A percentile compares a stretch with the other conserved stretches of the same genome.
Evolutionary conservation across 2,797 vertebrate genomes (phyloP).

Genomic region (Peromyscus nudipes): DNA sequence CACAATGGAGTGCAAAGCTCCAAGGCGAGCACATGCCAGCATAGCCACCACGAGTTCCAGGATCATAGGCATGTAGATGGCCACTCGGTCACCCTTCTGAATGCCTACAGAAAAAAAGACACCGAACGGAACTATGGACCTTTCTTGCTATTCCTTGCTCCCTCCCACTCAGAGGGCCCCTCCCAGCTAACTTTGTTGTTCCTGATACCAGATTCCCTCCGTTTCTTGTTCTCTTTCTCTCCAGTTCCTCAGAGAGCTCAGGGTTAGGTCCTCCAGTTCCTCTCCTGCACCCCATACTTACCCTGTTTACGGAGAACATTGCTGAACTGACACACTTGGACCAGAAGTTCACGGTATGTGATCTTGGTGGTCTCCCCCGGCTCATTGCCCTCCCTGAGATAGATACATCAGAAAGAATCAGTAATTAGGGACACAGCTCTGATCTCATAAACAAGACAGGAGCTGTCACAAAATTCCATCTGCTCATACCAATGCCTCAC

Average conservation of each 20-base stretch:
- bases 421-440: constrained; percentile 45
- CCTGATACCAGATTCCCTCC: constrained; percentile 36
- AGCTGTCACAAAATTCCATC: constrained; percentile 56
- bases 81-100: constrained; percentile 96
- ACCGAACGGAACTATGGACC: not conserved
- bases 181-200: constrained; percentile 37
- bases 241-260: constrained; percentile 28
- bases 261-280: not conserved
- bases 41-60: constrained; percentile 97
- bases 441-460: constrained; percentile 48
- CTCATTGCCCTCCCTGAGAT: constrained; percentile 96
- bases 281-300: constrained; percentile 77
- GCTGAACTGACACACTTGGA: constrained; percentile 95
- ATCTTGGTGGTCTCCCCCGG: constrained; percentile 93
- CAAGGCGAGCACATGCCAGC: constrained; percentile 96
- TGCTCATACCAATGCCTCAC: not conserved
- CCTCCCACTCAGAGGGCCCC: not conserved
- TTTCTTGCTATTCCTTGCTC: not conserved
- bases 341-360: constrained; percentile 95
- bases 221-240: constrained; percentile 23
- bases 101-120: constrained; percentile 89
- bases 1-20: constrained; percentile 97
- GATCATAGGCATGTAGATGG: constrained; percentile 99
- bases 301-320: constrained; percentile 96
- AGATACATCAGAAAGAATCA: constrained; percentile 74